phyloP scores from a whole-genome alignment of 2,113 vertebrate genomes.

The Melanerpes aurifrons region DNA sequence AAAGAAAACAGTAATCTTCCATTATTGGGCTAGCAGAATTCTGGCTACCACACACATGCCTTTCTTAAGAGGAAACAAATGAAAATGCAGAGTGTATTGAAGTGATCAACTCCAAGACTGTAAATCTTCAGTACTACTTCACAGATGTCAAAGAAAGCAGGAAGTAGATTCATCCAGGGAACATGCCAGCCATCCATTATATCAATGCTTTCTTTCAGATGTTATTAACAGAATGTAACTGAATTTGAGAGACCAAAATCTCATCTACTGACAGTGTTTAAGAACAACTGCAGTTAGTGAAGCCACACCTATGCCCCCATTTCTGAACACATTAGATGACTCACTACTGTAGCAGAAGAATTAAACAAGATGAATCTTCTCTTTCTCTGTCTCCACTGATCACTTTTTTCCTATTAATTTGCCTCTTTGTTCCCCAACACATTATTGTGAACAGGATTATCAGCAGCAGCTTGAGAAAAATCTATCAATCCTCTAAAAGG shows the following conservation, averaged over 20 bases:
- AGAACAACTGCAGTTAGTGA: neutral
- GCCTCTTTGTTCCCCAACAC: neutral
- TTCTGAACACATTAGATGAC: neutral
- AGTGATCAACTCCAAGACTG: neutral
- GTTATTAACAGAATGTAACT: neutral
- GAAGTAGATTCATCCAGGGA: neutral
- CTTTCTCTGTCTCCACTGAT: neutral
- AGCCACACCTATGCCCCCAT: neutral
- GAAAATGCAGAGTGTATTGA: neutral
- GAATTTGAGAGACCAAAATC: neutral
- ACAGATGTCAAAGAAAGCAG: neutral
- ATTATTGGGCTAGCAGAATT: neutral
- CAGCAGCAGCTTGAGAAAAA: neutral
- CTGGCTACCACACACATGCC: neutral
- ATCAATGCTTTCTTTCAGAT: neutral
- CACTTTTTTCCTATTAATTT: neutral
- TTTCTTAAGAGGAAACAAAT: neutral
- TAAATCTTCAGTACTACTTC: neutral
- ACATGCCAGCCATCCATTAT: neutral
- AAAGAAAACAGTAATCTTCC: neutral
- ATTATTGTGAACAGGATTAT: neutral
- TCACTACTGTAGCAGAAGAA: neutral
- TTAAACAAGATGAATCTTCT: neutral
- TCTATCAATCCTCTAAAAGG: neutral
- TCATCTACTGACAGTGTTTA: neutral